Evolutionary conservation across 2,888 invertebrate species (phyloP).

Genomic region (Scaptomyza parva): DNA sequence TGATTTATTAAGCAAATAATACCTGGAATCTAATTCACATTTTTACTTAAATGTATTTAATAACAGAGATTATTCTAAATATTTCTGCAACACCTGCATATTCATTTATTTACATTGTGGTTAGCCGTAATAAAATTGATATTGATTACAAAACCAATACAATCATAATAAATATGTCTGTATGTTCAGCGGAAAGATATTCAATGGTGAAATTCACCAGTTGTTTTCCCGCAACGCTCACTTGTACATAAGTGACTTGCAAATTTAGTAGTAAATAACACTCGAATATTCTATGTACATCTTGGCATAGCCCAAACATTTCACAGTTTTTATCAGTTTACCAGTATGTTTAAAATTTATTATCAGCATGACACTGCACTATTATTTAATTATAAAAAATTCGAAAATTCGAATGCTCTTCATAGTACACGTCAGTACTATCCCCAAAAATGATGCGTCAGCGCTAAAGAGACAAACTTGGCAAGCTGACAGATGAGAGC

Average conservation of each 20-base stretch:
- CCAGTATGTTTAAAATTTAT: conserved; percentile 34
- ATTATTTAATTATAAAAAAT: conserved; percentile 36
- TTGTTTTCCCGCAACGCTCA: neutral
- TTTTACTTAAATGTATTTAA: neutral
- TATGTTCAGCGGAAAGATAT: neutral
- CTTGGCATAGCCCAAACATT: conserved; percentile 18
- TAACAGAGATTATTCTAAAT: neutral
- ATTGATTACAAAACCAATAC: neutral
- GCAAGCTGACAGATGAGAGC: neutral
- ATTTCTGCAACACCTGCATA: neutral
- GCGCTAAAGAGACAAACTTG: neutral
- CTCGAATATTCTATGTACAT: conserved; percentile 34
- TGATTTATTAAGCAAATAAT: neutral
- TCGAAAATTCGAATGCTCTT: conserved; percentile 12
- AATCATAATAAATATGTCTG: neutral
- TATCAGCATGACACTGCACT: conserved; percentile 66
- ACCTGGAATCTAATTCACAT: neutral
- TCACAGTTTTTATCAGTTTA: conserved; percentile 52
- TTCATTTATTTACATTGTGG: neutral
- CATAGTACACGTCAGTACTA: conserved; percentile 51
- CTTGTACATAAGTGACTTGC: neutral
- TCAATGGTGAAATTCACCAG: conserved; percentile 21
- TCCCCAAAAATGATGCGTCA: conserved; percentile 12
- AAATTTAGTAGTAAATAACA: neutral
- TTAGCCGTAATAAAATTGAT: neutral